Percentiles rank a stretch among this genome's conserved stretches.
Evolutionary conservation across 2,113 vertebrate species (phyloP).

Genomic region (Heliornis fulica): DNA sequence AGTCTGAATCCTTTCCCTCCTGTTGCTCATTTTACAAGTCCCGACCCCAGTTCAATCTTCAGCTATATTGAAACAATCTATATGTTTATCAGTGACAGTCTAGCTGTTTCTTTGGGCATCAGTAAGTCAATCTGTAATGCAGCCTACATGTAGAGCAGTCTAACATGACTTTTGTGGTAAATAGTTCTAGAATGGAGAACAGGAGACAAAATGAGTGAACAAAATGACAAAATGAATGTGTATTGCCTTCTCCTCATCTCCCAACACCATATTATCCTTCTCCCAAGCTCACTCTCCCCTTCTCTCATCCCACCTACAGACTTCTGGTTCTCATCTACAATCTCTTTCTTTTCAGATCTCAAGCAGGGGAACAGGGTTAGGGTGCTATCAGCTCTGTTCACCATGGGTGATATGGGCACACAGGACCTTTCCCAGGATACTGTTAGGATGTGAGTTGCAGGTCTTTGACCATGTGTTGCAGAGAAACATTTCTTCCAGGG

Average conservation of each 20-base stretch:
- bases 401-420: rapidly evolving
- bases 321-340: not conserved
- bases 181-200: not conserved
- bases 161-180: not conserved
- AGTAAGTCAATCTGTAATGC: not conserved
- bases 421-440: not conserved
- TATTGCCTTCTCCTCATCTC: not conserved
- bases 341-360: not conserved
- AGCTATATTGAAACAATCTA: not conserved
- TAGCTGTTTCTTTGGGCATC: not conserved
- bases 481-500: not conserved
- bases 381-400: not conserved
- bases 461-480: rapidly evolving
- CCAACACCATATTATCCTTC: not conserved
- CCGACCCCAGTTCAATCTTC: not conserved
- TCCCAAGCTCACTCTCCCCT: not conserved
- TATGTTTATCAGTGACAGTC: not conserved
- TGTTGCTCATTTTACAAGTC: not conserved
- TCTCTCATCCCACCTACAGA: not conserved
- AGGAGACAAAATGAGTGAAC: not conserved
- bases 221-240: not conserved
- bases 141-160: not conserved
- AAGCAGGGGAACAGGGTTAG: not conserved
- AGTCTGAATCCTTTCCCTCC: not conserved
- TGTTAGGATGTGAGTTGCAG: rapidly evolving